Base-by-base conservation (phyloP, 2,888 invertebrate species). In the Charanyca ferruginea region DNA sequence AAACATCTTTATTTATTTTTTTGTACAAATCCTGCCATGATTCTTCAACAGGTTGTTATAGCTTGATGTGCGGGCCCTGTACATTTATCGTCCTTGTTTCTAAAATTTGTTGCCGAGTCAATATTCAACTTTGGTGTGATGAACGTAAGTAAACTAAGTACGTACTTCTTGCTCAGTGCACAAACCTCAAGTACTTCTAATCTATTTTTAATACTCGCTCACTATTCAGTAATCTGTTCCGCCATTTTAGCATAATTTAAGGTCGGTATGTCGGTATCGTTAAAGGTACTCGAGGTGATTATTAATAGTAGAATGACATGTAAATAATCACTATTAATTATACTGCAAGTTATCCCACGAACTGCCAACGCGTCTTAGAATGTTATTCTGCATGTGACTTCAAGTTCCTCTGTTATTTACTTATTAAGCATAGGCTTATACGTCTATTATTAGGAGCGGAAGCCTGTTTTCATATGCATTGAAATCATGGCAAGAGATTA, bases 161-260 rank as follows among this genome's bases (percentile, higher is more conserved):
- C n/a, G n/a, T 57, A 66, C 64, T 52, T 25, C 11, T 45, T 23
- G 48, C 57, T 61, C 23, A 38, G 28, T 63, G 51, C 48, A 62
- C 54, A 61, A 32, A 25, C 57, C n/a, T 32, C 41, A 52, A 55
- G 77, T 51, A 51, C 68, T 76, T 51, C 44, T 66, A 73, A 77
- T 80, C 61, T 77, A 68, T 80, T 64, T 76, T 69, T 66, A 77
- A 66, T 71, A 63, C 47, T 23, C 32, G 38, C 51, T 45, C 25
- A 60, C 28, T 60, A 73, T 73, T 66, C 25, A 60, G 35, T 60
- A 73, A 77, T 66, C 55, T 44, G 67, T 79, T 73, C 78, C 77
- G 77, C 62, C 18, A 51, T 52, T 66, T 80, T 73, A 73, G 41
- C 73, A 79, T 79, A 77, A 80, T 66, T 66, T 66, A 64, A 79